A percentile compares a stretch with the other conserved stretches of the same genome.
These are phyloP conservation scores for Phrynocephalus vlangalii DNA, from an alignment of 2,797 vertebrate species.

Conservation along the genomic window DNA sequence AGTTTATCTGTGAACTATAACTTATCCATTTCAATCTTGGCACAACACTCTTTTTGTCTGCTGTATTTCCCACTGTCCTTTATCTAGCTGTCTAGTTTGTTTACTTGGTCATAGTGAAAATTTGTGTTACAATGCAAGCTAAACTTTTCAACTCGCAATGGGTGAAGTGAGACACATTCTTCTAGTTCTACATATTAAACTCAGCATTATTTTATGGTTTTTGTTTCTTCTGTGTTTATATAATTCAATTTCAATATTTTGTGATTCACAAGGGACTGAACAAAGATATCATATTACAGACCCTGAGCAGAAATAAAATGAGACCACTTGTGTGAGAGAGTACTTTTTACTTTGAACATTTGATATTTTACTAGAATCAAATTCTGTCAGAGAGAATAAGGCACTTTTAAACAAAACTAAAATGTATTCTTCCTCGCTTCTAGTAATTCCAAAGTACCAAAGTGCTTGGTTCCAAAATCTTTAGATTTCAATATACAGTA, in stretches of 20 bases:
- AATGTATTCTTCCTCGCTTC: neutral
- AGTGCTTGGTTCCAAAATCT: neutral
- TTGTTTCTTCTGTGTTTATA: neutral
- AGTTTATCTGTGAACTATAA: neutral
- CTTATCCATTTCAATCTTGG: neutral
- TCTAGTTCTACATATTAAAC: neutral
- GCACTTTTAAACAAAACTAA: neutral
- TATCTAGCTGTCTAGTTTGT: neutral
- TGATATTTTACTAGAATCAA: constrained; percentile 1
- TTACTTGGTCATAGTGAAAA: constrained; percentile 7
- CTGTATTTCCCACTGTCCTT: neutral
- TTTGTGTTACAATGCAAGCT: neutral
- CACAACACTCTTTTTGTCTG: neutral
- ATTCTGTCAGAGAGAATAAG: constrained; percentile 24
- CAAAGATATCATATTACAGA: neutral
- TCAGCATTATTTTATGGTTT: neutral
- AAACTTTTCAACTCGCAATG: constrained; percentile 18
- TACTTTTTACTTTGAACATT: constrained; percentile 25
- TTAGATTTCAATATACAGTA: neutral
- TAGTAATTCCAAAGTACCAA: neutral
- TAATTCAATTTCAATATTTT: constrained; percentile 23
- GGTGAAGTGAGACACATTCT: neutral
- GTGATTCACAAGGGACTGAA: constrained; percentile 3
- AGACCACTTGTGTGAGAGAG: neutral
- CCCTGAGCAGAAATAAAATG: constrained; percentile 10